Percentiles rank a stretch among this genome's conserved stretches.
Evolutionary conservation across 2,888 invertebrate genomes (phyloP).

Genomic region (Microctonus hyperodae): DNA sequence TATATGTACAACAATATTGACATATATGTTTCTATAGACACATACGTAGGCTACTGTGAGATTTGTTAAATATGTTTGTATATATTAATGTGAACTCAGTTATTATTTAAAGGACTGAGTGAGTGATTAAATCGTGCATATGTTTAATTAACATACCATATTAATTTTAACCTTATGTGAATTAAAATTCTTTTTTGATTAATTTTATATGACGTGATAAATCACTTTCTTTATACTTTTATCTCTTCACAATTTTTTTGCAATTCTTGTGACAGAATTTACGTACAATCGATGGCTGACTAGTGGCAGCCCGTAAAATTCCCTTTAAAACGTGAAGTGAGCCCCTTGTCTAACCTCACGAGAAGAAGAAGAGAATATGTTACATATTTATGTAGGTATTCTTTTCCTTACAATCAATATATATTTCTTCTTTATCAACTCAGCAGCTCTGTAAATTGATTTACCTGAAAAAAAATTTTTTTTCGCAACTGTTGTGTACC

Average conservation of each 20-base stretch:
- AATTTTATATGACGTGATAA: constrained; percentile 6
- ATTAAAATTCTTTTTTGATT: not conserved
- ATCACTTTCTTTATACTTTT: not conserved
- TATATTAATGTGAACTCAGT: not conserved
- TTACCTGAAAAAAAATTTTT: too few relatives aligned
- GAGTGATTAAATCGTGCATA: not conserved
- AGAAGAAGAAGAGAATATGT: too few relatives aligned
- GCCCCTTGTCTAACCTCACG: constrained; percentile 37
- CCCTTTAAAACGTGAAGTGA: constrained; percentile 40
- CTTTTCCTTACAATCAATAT: too few relatives aligned
- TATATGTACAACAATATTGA: too few relatives aligned
- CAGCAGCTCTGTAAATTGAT: too few relatives aligned
- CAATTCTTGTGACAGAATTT: constrained; percentile 35
- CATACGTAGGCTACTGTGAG: not conserved
- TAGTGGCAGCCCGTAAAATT: constrained; percentile 54
- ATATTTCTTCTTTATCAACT: too few relatives aligned
- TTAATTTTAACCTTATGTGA: constrained; percentile 24
- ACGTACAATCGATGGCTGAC: constrained; percentile 56
- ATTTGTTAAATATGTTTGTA: not conserved
- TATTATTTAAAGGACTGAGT: not conserved
- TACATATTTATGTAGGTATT: too few relatives aligned
- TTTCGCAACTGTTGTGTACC: too few relatives aligned
- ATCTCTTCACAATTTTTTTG: constrained; percentile 23
- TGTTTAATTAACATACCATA: constrained; percentile 31
- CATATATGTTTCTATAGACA: not conserved